These are phyloP conservation scores for Dendrocopos noguchii DNA, from an alignment of 2,113 vertebrate genomes.

Conservation along the genomic window DNA sequence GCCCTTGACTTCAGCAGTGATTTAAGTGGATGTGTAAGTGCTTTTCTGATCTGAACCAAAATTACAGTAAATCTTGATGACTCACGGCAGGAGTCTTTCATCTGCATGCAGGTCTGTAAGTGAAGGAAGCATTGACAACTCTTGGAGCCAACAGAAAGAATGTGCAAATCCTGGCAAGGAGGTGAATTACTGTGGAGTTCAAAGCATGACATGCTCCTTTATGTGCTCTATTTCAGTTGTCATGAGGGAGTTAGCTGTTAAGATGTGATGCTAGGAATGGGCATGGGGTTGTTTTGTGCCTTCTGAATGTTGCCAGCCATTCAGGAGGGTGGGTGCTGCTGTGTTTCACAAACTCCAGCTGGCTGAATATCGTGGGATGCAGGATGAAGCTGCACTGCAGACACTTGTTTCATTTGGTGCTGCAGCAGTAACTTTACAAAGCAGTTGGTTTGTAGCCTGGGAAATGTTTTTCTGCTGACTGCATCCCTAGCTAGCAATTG, in stretches of 20 bases:
- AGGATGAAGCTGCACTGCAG: background rate
- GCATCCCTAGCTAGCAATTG: background rate
- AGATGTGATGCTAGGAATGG: background rate
- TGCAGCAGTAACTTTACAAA: background rate
- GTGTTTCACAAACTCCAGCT: background rate
- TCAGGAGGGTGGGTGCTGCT: background rate
- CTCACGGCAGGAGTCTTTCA: background rate
- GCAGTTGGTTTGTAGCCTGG: background rate
- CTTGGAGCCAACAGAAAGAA: background rate
- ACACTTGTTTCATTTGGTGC: background rate
- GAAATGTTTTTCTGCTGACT: constrained; percentile 32
- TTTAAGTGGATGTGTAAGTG: background rate
- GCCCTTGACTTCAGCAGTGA: background rate
- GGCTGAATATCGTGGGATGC: background rate
- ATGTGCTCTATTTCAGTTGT: background rate
- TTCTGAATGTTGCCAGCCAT: background rate
- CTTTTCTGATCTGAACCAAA: constrained; percentile 35
- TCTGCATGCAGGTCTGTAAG: background rate
- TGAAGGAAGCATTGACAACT: background rate
- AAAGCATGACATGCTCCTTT: background rate
- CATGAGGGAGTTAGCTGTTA: background rate
- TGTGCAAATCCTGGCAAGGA: constrained; percentile 26
- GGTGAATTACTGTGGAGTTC: background rate
- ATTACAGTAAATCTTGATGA: constrained; percentile 16
- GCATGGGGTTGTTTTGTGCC: background rate